Base-by-base conservation (phyloP, 2,113 vertebrate species). In the Tauraco erythrolophus region DNA sequence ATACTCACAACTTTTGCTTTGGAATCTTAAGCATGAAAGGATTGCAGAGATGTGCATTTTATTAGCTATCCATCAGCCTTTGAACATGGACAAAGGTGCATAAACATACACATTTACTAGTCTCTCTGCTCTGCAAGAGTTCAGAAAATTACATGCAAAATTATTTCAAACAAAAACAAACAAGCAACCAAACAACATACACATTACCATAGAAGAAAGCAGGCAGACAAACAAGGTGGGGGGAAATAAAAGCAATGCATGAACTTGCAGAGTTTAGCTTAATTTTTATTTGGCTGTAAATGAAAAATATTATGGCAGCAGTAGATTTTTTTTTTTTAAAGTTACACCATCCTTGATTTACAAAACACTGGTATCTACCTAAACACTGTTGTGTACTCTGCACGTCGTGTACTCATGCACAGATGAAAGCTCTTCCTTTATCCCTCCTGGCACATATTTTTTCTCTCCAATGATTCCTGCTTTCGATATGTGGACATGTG, bases 81-180 rank as follows among this genome's bases (percentile, higher is more conserved):
- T 94, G 75, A 77, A 19, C 31, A 28, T 18, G 30, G 54, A 93
- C 84, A 91, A 89, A 96, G 37, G 74, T 92, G 56, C 79, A 80
- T 86, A 94, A 95, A 92, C 64, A 79, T n/a, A 64, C 28, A 83
- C 58, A 58, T 75, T 89, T 76, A 80, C 68, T 45, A 72, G 77
- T 66, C 69, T 89, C 39, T 76, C 51, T 76, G 57, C 72, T 88
- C 65, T 84, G 39, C 69, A 64, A 65, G 57, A 69, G 39, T 85
- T 88, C 57, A 76, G 74, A 95, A 93, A 94, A 95, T 78, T 68
- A 25, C 48, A 76, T 88, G 61, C 46, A 96, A 84, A 94, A 75
- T 88, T 89, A 93, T 93, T 96, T 96, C 43, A 79, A 94, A 82
- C 79, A 72, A 93, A 96, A 94, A 19, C 51, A 94, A 96, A 84